Evolutionary conservation across 2,888 invertebrate genomes (phyloP).

Genomic region (Petrophora chlorosata): DNA sequence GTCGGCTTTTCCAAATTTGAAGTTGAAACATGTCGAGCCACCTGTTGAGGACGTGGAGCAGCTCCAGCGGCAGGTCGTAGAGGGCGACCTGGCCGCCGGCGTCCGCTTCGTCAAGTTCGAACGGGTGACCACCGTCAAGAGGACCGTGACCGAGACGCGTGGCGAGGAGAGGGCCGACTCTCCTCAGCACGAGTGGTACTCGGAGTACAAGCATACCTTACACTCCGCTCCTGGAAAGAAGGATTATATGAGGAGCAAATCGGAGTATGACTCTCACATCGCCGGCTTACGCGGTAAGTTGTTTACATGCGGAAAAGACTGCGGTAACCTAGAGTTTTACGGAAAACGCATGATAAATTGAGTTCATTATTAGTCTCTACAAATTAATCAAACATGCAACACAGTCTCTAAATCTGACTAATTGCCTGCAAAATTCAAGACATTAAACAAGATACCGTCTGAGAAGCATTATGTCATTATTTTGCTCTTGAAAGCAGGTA

Average conservation of each 20-base stretch:
- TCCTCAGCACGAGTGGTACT: constrained; percentile 76
- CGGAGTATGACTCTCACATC: constrained; percentile 94
- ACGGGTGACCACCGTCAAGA: constrained; percentile 85
- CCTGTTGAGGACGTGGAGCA: constrained; percentile 60
- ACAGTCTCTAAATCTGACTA: constrained; percentile 16
- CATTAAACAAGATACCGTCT: constrained; percentile 26
- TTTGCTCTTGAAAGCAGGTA: constrained; percentile 40
- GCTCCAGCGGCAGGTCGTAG: constrained; percentile 79
- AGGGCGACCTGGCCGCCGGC: constrained; percentile 86
- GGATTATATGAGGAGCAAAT: constrained; percentile 90
- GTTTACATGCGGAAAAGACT: constrained; percentile 5
- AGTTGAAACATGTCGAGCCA: constrained; percentile 72
- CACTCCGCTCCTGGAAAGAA: constrained; percentile 86
- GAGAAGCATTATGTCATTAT: constrained; percentile 32
- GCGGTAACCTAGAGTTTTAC: constrained; percentile 7
- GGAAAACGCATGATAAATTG: constrained; percentile 13
- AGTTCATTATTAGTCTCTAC: constrained; percentile 13
- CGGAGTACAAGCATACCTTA: constrained; percentile 80
- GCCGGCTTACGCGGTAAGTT: constrained; percentile 92
- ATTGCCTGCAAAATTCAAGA: constrained; percentile 27
- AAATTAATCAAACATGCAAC: constrained; percentile 23
- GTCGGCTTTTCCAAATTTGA: constrained; percentile 69
- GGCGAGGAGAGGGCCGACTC: constrained; percentile 71
- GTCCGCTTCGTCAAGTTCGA: constrained; percentile 89
- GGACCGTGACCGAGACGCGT: constrained; percentile 82